A percentile compares a stretch with the other conserved stretches of the same genome.
Evolutionary conservation across 92 coral and sea anemone genomes (phyloP).

Genomic region (Epizoanthus illoricatus): DNA sequence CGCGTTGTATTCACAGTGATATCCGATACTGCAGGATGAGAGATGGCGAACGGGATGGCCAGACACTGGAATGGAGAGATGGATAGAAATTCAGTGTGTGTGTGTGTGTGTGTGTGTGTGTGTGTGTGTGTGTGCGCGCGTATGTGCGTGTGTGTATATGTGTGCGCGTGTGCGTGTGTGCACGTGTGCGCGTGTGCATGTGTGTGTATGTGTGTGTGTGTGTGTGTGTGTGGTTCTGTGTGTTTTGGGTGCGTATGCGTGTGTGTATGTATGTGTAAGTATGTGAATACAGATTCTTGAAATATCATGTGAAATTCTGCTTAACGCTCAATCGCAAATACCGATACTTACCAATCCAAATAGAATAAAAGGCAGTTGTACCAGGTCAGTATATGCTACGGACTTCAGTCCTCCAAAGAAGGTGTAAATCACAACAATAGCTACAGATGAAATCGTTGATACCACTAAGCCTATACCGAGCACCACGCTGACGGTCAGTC

Average conservation of each 20-base stretch:
- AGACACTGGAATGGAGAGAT: conserved; percentile 7
- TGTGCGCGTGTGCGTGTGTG: too few species aligned
- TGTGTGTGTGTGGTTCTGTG: too few species aligned
- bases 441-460: conserved; percentile 48
- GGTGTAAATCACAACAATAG: conserved; percentile 47
- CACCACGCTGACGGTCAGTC: conserved; percentile 56
- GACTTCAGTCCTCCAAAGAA: conserved; percentile 56
- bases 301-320: too few species aligned
- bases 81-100: neutral
- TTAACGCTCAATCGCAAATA: neutral
- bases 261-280: neutral
- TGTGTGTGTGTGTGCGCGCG: neutral
- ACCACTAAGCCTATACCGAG: conserved; percentile 38
- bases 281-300: neutral
- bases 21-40: too few species aligned
- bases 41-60: conserved; percentile 39
- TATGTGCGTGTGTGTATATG: neutral
- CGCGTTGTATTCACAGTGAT: too few species aligned
- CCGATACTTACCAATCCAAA: conserved; percentile 49
- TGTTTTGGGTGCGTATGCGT: too few species aligned
- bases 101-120: neutral
- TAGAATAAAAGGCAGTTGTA: conserved; percentile 49
- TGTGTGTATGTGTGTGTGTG: too few species aligned
- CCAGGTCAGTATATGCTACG: conserved; percentile 51
- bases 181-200: too few species aligned